Percentiles rank a stretch among this genome's conserved stretches.
Conservation (phyloP, 1,140 invertebrate genomes). For the Anastatus disparis region DNA sequence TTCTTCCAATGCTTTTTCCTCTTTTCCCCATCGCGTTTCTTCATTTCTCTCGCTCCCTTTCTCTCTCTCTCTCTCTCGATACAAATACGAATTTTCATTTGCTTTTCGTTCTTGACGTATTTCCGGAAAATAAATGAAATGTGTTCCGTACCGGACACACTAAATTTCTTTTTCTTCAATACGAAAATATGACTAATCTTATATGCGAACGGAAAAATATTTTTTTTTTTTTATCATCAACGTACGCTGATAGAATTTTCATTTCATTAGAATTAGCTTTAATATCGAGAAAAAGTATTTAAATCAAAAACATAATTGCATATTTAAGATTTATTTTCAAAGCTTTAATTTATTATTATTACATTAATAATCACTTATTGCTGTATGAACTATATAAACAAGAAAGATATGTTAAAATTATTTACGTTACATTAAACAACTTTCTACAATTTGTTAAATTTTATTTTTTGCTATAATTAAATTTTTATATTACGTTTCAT, state of each 20-base stretch:
- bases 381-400: too few relatives aligned
- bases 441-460: too few relatives aligned
- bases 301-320: too few relatives aligned
- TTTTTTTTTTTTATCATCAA: neutral
- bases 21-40: neutral
- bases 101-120: constrained; percentile 5
- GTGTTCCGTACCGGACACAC: constrained; percentile 8
- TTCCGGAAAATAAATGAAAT: constrained; percentile 22
- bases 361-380: too few relatives aligned
- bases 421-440: too few relatives aligned
- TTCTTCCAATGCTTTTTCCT: neutral
- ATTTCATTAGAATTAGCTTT: too few relatives aligned
- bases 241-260: neutral
- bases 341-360: too few relatives aligned
- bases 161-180: constrained; percentile 29
- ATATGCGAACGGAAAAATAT: neutral
- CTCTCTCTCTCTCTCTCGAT: neutral
- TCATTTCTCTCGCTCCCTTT: neutral
- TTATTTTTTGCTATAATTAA: too few relatives aligned
- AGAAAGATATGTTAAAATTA: too few relatives aligned
- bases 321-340: too few relatives aligned
- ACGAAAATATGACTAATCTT: constrained; percentile 1
- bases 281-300: too few relatives aligned
- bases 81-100: constrained; percentile 28
- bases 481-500: too few relatives aligned